phyloP scores from a whole-genome alignment of 2,113 vertebrate species.

The Aplodontia rufa region DNA sequence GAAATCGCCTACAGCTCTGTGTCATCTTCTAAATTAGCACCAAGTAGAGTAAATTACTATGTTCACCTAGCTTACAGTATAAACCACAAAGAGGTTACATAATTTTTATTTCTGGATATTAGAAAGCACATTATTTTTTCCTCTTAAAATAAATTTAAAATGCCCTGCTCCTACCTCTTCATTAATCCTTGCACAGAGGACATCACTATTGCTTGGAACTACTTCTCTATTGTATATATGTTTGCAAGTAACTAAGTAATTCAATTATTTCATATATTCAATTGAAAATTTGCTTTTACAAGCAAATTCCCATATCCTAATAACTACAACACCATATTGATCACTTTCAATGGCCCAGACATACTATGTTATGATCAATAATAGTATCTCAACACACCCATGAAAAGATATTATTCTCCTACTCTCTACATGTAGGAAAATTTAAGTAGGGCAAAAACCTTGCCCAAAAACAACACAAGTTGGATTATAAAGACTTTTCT shows the following conservation, averaged over 20 bases:
- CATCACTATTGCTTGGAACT: neutral
- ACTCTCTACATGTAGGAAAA: neutral
- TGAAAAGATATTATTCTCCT: neutral
- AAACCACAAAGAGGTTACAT: neutral
- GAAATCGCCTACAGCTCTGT: rapidly evolving
- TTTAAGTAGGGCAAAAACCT: neutral
- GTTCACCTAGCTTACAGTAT: neutral
- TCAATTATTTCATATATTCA: neutral
- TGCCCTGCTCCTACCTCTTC: rapidly evolving
- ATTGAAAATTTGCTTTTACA: neutral
- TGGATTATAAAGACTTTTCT: neutral
- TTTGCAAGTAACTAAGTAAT: neutral
- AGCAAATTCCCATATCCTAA: neutral
- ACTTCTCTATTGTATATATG: neutral
- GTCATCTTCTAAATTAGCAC: neutral
- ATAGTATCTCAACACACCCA: neutral
- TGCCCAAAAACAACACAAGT: neutral
- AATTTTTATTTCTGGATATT: neutral
- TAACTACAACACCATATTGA: neutral
- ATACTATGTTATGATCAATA: neutral
- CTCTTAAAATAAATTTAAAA: neutral
- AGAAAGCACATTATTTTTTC: neutral
- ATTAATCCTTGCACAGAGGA: neutral
- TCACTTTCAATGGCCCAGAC: neutral
- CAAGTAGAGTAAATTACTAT: neutral